These are phyloP conservation scores for Colistium nudipinnis DNA, from an alignment of 2,113 vertebrate species.

Conservation along the genomic window DNA sequence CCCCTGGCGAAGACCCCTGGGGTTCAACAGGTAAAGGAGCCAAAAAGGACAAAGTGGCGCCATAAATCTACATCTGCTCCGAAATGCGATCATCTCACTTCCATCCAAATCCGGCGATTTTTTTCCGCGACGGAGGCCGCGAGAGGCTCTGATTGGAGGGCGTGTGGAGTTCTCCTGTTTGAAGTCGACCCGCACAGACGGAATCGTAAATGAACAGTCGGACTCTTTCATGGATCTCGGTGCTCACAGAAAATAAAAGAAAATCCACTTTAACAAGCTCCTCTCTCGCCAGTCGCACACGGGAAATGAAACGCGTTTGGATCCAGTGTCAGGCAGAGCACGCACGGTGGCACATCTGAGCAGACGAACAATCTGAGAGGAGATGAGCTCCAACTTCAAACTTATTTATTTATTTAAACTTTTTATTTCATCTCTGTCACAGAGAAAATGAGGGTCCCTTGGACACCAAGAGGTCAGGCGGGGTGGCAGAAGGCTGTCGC, in stretches of 20 bases:
- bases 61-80: conserved; percentile 49
- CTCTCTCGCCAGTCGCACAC: conserved; percentile 3
- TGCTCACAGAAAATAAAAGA: conserved; percentile 1
- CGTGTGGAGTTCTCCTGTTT: conserved; percentile 53
- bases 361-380: conserved; percentile 18
- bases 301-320: conserved; percentile 3
- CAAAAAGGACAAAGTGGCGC: conserved; percentile 25
- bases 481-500: not conserved
- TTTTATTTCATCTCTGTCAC: conserved; percentile 12
- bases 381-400: not conserved
- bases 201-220: conserved; percentile 71
- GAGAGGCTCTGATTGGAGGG: conserved; percentile 60
- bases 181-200: conserved; percentile 67
- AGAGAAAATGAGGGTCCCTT: conserved; percentile 4
- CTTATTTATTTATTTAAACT: too few relatives aligned
- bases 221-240: conserved; percentile 43
- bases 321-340: conserved; percentile 29
- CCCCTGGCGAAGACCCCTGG: too few relatives aligned
- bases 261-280: conserved; percentile 52
- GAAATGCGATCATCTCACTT: conserved; percentile 51
- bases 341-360: conserved; percentile 12
- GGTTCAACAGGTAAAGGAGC: conserved; percentile 28
- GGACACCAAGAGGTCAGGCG: conserved; percentile 10
- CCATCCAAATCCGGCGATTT: conserved; percentile 46
- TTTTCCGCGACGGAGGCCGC: conserved; percentile 31